Evolutionary conservation across 2,888 invertebrate species (phyloP).

Genomic region (Lathronympha strigana): DNA sequence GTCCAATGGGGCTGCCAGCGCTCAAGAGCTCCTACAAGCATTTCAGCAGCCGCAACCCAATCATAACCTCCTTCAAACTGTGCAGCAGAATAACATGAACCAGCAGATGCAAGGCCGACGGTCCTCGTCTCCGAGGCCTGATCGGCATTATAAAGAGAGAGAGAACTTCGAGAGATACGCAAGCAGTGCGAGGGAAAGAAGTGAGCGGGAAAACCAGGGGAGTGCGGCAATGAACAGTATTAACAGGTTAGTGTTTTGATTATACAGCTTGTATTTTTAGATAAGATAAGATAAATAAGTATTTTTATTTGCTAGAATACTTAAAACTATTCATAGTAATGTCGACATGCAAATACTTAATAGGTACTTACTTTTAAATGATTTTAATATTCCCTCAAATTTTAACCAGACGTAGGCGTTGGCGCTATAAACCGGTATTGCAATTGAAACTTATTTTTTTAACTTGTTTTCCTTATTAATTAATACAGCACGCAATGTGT

Average conservation of each 20-base stretch:
- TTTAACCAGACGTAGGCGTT: no score
- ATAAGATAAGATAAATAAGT: no score
- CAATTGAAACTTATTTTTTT: no score
- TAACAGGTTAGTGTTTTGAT: constrained; percentile 82
- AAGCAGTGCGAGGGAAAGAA: constrained; percentile 80
- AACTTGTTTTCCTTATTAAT: no score
- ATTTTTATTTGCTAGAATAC: no score
- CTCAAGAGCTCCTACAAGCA: constrained; percentile 90
- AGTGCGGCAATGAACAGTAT: constrained; percentile 86
- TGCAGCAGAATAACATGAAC: constrained; percentile 77
- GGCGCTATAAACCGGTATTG: no score
- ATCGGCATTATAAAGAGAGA: constrained; percentile 80
- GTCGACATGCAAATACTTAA: no score
- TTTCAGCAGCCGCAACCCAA: constrained; percentile 85
- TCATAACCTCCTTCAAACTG: constrained; percentile 77
- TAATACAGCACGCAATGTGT: no score
- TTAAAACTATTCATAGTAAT: no score
- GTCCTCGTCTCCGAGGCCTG: constrained; percentile 75
- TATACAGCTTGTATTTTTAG: not conserved
- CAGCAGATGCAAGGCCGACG: constrained; percentile 80
- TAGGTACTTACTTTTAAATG: no score
- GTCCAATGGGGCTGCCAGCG: constrained; percentile 87
- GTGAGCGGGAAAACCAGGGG: constrained; percentile 80
- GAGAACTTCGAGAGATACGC: constrained; percentile 76
- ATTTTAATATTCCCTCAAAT: no score